Percentiles rank a stretch among this genome's conserved stretches.
Evolutionary conservation across 2,888 invertebrate species (phyloP).

Genomic region (Piscicola geometra): DNA sequence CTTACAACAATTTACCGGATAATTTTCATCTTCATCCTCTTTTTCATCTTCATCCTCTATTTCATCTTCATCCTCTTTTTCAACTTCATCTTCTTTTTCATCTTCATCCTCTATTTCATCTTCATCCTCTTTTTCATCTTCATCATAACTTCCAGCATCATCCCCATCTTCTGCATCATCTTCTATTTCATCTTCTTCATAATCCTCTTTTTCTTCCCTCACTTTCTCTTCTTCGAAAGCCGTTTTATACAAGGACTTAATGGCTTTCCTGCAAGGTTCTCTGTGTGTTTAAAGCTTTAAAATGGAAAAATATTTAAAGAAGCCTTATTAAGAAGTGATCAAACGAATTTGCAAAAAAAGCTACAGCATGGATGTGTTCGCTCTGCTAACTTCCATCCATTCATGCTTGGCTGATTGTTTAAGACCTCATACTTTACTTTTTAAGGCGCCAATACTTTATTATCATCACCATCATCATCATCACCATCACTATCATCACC

Average conservation of each 20-base stretch:
- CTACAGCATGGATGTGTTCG: too few relatives aligned
- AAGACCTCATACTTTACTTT: too few relatives aligned
- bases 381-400: too few relatives aligned
- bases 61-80: background rate
- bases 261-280: background rate
- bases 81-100: background rate
- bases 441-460: too few relatives aligned
- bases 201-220: background rate
- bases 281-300: background rate
- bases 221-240: background rate
- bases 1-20: too few relatives aligned
- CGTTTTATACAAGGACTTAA: background rate
- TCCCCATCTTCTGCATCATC: background rate
- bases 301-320: background rate
- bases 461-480: too few relatives aligned
- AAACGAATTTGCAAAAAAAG: too few relatives aligned
- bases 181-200: conserved; percentile 2
- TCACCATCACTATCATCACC: too few relatives aligned
- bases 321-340: too few relatives aligned
- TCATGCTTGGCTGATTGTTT: too few relatives aligned
- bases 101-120: conserved; percentile 5
- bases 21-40: background rate
- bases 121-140: background rate
- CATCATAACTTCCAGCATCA: background rate
- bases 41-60: conserved; percentile 1